Evolutionary conservation across 2,888 invertebrate species (phyloP), one percentile per base, ranked within the genome.

Genomic region (Epirrita christyi): DNA sequence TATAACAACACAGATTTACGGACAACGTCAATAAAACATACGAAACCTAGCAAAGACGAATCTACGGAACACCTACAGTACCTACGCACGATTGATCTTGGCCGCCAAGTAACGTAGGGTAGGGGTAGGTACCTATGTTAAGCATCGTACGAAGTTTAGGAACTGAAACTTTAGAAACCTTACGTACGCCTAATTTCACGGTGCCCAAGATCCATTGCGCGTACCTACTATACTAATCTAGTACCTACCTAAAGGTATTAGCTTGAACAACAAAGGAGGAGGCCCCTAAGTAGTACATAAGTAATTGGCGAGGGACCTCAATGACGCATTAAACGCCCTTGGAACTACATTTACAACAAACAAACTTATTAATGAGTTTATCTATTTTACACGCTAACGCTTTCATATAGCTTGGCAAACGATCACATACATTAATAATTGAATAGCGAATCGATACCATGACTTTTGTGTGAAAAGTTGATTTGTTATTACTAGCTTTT

Each of bases 1-100:
- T 92, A 92, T 81, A 92, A 92, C 88, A 89, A 89, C 90, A 92
- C 89, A 88, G 86, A 90, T 81, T 83, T 82, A 88, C 84, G 83
- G 73, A 86, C 82, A 86, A 86, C 85, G 80, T 88, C 84, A 88
- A 75, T 77, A 68, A 64, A 68, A 75, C 65, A 59, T 59, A 61
- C 34, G 57, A 69, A 56, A 62, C 63, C 66, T 66, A 67, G 71
- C 75, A 68, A 70, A 64, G 50, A 44, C 46, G 34, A 38, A 14
- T 45, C 48, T 55, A 60, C 32, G 8, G 5, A 45, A 14, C 10
- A 0, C 21, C 21, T 3, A 21, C n/a, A 41, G 27, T 8, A 14
- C 6, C 14, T 11, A 28, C 21, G 4, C 10, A 14, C 13, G 4
- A 28, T 32, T 32, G 32, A 46, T 27, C 40, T 53, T 41, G 44